Conservation (phyloP, 1,140 invertebrate species). For the Drosophila bifasciata region DNA sequence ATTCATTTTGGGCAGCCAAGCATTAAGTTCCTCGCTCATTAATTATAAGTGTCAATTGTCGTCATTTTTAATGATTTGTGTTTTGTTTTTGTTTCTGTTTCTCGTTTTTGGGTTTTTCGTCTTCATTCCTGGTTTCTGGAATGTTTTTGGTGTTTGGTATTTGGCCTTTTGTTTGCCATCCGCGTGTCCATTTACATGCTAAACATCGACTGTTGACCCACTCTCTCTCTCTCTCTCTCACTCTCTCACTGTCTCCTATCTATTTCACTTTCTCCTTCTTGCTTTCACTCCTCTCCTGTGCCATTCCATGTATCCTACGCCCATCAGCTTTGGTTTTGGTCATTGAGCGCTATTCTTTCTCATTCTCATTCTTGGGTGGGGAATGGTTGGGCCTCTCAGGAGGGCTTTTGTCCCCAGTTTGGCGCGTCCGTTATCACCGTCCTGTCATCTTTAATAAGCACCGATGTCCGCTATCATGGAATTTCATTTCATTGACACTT, state of each 20-base stretch:
- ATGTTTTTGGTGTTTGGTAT: slow-evolving; percentile 42
- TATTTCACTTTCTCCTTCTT: slow-evolving; percentile 24
- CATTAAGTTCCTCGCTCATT: slow-evolving; percentile 66
- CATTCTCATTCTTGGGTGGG: slow-evolving; percentile 10
- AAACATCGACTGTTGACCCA: slow-evolving; percentile 54
- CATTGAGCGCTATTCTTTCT: slow-evolving; percentile 8
- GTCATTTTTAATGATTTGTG: slow-evolving; percentile 79
- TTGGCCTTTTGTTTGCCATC: slow-evolving; percentile 64
- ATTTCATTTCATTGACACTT: slow-evolving; percentile 80
- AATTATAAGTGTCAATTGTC: slow-evolving; percentile 80
- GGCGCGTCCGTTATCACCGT: slow-evolving; percentile 55
- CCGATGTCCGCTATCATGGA: slow-evolving; percentile 73
- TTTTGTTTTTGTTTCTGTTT: slow-evolving; percentile 63
- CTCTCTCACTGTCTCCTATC: slow-evolving; percentile 11
- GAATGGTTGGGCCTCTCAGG: slow-evolving; percentile 43
- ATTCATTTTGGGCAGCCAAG: slow-evolving; percentile 60
- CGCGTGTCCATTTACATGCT: slow-evolving; percentile 74
- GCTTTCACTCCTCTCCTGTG: slow-evolving; percentile 5
- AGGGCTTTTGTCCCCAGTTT: slow-evolving; percentile 36
- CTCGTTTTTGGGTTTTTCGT: slow-evolving; percentile 30
- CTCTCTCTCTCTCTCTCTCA: slow-evolving; percentile 2
- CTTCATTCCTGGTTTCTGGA: slow-evolving; percentile 16
- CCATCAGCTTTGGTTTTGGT: slow-evolving; percentile 17
- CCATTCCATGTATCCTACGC: slow-evolving; percentile 16
- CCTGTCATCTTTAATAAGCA: slow-evolving; percentile 80